A percentile compares a stretch with the other conserved stretches of the same genome.
phyloP scores from a whole-genome alignment of 2,888 invertebrate genomes.

The Gandaritis pyraliata region DNA sequence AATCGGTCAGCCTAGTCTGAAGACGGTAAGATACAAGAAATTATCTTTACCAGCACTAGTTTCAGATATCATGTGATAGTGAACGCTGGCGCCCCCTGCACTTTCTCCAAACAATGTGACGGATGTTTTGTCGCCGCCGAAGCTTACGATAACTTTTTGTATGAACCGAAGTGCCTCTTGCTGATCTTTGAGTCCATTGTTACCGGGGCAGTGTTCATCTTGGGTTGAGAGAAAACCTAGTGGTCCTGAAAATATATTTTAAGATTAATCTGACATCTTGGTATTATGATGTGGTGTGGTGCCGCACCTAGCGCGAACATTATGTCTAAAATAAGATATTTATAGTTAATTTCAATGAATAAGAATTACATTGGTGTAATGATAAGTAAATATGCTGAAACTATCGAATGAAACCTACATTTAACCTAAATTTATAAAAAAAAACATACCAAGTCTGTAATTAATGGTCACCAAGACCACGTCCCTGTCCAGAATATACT shows the following conservation, averaged over 20 bases:
- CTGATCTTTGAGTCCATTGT: constrained; percentile 88
- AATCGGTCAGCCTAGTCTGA: too few species aligned
- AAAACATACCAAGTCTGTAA: constrained; percentile 87
- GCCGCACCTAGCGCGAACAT: neutral
- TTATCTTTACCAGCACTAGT: constrained; percentile 56
- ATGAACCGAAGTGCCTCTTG: constrained; percentile 86
- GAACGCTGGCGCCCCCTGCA: constrained; percentile 88
- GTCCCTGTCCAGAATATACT: constrained; percentile 88
- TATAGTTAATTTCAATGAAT: too few species aligned
- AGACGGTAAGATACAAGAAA: neutral
- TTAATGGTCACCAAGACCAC: constrained; percentile 88
- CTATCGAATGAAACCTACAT: too few species aligned
- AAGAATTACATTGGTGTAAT: neutral
- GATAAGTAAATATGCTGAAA: neutral
- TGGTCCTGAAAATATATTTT: constrained; percentile 71
- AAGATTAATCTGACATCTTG: neutral
- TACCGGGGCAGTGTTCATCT: constrained; percentile 86
- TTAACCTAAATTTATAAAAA: too few species aligned
- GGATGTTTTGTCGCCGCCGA: constrained; percentile 86
- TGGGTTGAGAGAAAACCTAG: constrained; percentile 88
- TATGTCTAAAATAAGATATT: too few species aligned
- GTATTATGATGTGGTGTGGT: neutral
- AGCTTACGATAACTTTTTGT: constrained; percentile 83
- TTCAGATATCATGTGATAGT: constrained; percentile 88
- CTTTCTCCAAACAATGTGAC: constrained; percentile 89